A percentile compares a stretch with the other conserved stretches of the same genome.
These are phyloP conservation scores for Reticulitermes speratus DNA, from an alignment of 1,140 invertebrate species.

Conservation along the genomic window DNA sequence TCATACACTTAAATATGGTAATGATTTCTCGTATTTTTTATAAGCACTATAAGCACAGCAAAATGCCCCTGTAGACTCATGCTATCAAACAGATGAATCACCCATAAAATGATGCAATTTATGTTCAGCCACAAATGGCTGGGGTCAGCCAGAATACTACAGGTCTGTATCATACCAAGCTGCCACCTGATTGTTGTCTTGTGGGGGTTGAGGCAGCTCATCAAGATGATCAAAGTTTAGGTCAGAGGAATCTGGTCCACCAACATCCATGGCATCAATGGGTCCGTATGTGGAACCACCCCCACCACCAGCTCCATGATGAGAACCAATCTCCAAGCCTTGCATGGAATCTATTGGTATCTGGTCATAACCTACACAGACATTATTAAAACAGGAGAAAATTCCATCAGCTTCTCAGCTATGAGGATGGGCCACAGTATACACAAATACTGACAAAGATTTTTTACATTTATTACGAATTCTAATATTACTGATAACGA, in stretches of 20 bases:
- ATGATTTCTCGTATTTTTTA: no score
- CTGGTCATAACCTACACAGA: constrained; percentile 83
- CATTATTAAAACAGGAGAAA: background rate
- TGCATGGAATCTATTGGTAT: constrained; percentile 96
- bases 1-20: no score
- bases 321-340: constrained; percentile 84
- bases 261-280: constrained; percentile 85
- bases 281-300: constrained; percentile 65
- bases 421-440: no score
- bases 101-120: background rate
- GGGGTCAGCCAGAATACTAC: constrained; percentile 50
- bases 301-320: constrained; percentile 54
- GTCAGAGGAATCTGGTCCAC: constrained; percentile 68
- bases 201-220: constrained; percentile 76
- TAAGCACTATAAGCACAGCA: no score
- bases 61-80: no score
- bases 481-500: no score
- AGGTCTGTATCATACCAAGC: constrained; percentile 97
- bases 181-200: constrained; percentile 85
- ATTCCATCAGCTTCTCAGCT: background rate
- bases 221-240: constrained; percentile 81
- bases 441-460: no score
- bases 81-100: no score
- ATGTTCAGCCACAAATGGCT: background rate
- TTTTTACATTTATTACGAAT: no score